Percentiles rank a stretch among this genome's conserved stretches.
phyloP scores from a whole-genome alignment of 2,113 vertebrate genomes.

The Entomyzon cyanotis region DNA sequence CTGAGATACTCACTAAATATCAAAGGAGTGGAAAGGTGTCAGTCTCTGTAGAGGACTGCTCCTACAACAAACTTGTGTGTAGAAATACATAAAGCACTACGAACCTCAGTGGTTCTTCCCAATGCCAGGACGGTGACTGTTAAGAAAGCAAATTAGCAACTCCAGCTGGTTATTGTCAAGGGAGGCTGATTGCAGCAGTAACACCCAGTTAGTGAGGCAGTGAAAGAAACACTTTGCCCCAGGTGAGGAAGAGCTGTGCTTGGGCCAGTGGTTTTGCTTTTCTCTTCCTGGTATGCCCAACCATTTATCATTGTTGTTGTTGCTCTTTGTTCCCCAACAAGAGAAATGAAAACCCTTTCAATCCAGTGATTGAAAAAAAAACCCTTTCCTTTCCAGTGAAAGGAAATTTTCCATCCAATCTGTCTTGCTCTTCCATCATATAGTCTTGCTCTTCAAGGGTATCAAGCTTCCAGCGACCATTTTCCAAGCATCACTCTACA shows the following conservation, averaged over 20 bases:
- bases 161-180: not conserved
- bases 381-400: too few relatives aligned
- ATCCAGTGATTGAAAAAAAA: too few relatives aligned
- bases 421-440: not conserved
- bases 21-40: not conserved
- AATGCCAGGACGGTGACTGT: not conserved
- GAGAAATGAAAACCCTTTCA: not conserved
- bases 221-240: not conserved
- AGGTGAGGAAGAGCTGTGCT: not conserved
- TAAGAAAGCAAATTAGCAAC: not conserved
- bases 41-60: not conserved
- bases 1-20: not conserved
- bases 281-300: not conserved
- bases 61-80: not conserved
- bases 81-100: not conserved
- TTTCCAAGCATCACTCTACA: not conserved
- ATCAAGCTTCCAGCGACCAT: not conserved
- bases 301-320: not conserved
- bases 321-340: not conserved
- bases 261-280: not conserved
- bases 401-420: not conserved
- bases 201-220: not conserved
- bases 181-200: not conserved
- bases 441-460: not conserved
- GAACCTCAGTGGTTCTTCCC: not conserved